These are phyloP conservation scores for Sebastes matsubarae DNA, from an alignment of 2,797 vertebrate species.

Conservation along the genomic window DNA sequence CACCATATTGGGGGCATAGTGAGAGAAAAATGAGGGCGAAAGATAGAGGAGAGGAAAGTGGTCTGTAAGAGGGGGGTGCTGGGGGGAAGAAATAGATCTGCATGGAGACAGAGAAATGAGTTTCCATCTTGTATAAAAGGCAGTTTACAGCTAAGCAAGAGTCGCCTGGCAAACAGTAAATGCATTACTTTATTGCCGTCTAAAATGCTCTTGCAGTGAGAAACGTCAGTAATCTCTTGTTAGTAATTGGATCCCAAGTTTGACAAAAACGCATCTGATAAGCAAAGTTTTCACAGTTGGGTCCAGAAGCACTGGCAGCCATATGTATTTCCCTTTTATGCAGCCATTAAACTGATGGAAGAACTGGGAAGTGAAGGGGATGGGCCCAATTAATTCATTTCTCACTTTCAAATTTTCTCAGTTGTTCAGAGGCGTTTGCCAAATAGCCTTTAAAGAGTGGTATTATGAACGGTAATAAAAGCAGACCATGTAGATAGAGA, in stretches of 20 bases:
- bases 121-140: conserved; percentile 5
- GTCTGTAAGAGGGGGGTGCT: background rate
- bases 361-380: conserved; percentile 30
- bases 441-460: conserved; percentile 55
- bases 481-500: conserved; percentile 16
- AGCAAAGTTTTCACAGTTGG: conserved; percentile 49
- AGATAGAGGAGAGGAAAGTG: conserved; percentile 46
- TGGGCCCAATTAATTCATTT: conserved; percentile 60
- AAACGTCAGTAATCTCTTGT: conserved; percentile 26
- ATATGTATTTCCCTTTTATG: conserved; percentile 37
- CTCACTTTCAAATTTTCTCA: conserved; percentile 52
- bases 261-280: conserved; percentile 44
- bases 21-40: conserved; percentile 54
- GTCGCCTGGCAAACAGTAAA: conserved; percentile 10
- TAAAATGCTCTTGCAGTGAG: conserved; percentile 23
- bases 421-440: conserved; percentile 38
- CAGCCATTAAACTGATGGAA: conserved; percentile 61
- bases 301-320: conserved; percentile 22
- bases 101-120: conserved; percentile 4
- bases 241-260: conserved; percentile 28
- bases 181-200: conserved; percentile 34
- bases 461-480: conserved; percentile 46
- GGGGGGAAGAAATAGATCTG: conserved; percentile 25
- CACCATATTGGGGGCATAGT: conserved; percentile 54
- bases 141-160: background rate